A percentile compares a stretch with the other conserved stretches of the same genome.
phyloP scores from a whole-genome alignment of 2,888 invertebrate genomes.

The Portevinia maculata region DNA sequence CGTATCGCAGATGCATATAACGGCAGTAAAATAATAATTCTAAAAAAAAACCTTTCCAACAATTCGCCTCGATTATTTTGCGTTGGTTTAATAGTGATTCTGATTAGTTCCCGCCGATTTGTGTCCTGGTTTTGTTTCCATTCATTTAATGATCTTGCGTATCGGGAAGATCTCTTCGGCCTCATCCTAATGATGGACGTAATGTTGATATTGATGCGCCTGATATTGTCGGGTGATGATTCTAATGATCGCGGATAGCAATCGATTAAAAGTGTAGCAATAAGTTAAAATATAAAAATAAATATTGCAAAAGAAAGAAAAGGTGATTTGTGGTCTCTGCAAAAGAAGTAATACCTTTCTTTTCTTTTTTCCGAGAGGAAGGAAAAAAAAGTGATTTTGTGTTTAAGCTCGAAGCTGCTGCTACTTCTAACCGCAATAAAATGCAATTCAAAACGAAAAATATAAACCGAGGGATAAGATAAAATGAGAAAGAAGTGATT shows the following conservation, averaged over 20 bases:
- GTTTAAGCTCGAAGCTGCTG: slow-evolving; percentile 31
- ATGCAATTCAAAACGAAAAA: slow-evolving; percentile 44
- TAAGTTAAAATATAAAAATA: slow-evolving; percentile 41
- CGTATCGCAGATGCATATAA: slow-evolving; percentile 17
- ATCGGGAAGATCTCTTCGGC: slow-evolving; percentile 26
- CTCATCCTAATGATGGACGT: slow-evolving; percentile 44
- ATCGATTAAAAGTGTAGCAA: slow-evolving; percentile 70
- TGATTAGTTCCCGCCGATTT: slow-evolving; percentile 45
- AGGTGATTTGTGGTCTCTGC: slow-evolving; percentile 62
- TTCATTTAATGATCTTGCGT: slow-evolving; percentile 46
- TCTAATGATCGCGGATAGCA: slow-evolving; percentile 63
- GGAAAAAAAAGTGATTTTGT: slow-evolving; percentile 44
- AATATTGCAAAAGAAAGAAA: slow-evolving; percentile 17
- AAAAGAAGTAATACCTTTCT: slow-evolving; percentile 63
- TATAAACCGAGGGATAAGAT: slow-evolving; percentile 42
- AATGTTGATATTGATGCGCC: slow-evolving; percentile 47
- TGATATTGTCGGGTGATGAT: slow-evolving; percentile 51
- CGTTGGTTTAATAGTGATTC: slow-evolving; percentile 32
- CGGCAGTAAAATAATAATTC: slow-evolving; percentile 1
- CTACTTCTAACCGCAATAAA: slow-evolving; percentile 48
- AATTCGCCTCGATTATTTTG: slow-evolving; percentile 46
- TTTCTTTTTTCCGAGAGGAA: slow-evolving; percentile 43
- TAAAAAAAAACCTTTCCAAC: slow-evolving; percentile 24
- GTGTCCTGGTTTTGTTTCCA: slow-evolving; percentile 26
- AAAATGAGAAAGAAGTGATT: slow-evolving; percentile 68